Base-by-base conservation (phyloP, 2,888 invertebrate species). In the Nemotelus pantherinus region DNA sequence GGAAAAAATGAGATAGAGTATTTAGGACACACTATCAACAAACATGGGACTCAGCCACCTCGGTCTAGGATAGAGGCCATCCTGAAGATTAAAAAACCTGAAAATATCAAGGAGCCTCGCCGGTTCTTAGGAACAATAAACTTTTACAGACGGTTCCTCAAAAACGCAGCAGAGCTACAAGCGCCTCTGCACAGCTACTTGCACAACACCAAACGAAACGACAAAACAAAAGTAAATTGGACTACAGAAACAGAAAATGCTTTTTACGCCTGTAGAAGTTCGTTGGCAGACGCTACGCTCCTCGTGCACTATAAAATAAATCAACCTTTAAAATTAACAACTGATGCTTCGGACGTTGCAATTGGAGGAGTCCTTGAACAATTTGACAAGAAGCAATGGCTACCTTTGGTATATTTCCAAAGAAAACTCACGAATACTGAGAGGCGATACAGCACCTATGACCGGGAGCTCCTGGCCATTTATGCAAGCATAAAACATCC, bases 41-140 rank as follows among this genome's bases (percentile, higher is more conserved):
- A 2, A 5, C 39, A 47, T 39, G 25, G 68, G 47, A 3, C n/a
- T 2, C 2, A 3, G 41, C 53, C 50, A 3, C 2, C 53, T 5
- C 68, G 5, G 6, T 3, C 41, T 2, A 68, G 39, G 53, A n/a
- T 68, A 3, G 10, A 50, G 0, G 47, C 68, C 25, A 48, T 68
- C 3, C 53, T 3, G 3, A 3, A 68, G 2, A 50, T 2, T 25
- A 6, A 2, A 50, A 68, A 68, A n/a, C 72, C 72, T 9, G 44
- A 57, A 2, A 72, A 1, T 2, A 58, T 45, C n/a, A 2, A 44
- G 3, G 45, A 53, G 3, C 7, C 44, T 44, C 57, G 47, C 3
- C 72, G 72, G 10, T 72, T n/a, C 57, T 25, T 72, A 1, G 72
- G 58, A 43, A 72, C 58, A 3, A 2, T 72, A 0, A 72, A 72